Base-by-base conservation (phyloP, 2,113 vertebrate species). In the Vimba vimba region DNA sequence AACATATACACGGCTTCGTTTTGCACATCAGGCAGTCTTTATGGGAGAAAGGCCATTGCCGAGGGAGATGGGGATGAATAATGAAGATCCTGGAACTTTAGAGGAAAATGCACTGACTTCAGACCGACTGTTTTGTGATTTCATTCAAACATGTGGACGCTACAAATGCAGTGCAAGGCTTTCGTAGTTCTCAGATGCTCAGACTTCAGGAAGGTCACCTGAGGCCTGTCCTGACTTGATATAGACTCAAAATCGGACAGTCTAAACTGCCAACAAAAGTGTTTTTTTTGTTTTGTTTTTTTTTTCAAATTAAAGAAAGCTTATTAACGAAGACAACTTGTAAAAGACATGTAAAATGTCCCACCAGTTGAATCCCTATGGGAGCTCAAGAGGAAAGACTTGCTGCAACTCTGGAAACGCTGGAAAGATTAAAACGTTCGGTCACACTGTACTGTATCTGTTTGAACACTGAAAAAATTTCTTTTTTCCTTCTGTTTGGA, bases 361-460 rank as follows among this genome's bases (percentile, higher is more conserved):
- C 43, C 43, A 52, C n/a, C n/a, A 45, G 71, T 25, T 81, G n/a
- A 86, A 33, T 33, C 47, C 81, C 21, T 73, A 55, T 73, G 81
- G 62, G 25, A 50, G 60, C 27, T 81, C 25, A 71, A 57, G 50
- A 47, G 39, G 77, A 88, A 73, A 59, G 43, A 62, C 69, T 9
- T 80, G 27, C 27, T 64, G 43, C 47, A 57, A 84, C 47, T 83
- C 86, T 79, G 78, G 84, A 84, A 88, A 89, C 55, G 87, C 89
- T 84, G 81, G 89, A 91, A 88, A 89, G 91, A 87, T 87, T 93
- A 85, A 93, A 91, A 93, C 94, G 93, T 93, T 94, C 93, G 91
- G 92, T 96, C 93, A 96, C 97, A 97, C 97, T 97, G 97, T 96
- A 97, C 96, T 97, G 97, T 96, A 97, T 95, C 93, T 91, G 93